Evolutionary conservation across 2,113 vertebrate species (phyloP), one percentile per base, ranked within the genome.

Genomic region (Dendropsophus ebraccatus): DNA sequence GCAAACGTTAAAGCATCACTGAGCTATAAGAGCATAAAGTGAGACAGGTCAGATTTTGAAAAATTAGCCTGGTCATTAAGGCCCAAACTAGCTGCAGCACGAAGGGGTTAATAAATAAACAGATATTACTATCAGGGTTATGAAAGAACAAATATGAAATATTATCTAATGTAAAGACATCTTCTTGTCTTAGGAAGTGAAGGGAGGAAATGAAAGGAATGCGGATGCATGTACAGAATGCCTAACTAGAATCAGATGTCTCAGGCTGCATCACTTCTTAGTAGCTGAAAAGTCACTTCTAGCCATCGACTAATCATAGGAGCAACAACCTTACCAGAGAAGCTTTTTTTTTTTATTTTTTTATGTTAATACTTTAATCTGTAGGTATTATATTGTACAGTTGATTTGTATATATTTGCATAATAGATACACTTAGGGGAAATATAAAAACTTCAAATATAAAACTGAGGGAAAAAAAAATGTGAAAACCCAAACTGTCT

Each of bases 201-300:
- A 80, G 32, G 28, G 23, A 69, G 84, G 54, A 69, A 72, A 69
- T 58, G 65, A 73, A 72, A 81, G 62, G 32, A 79, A 81, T 86
- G 77, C 35, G 62, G 52, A 79, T 72, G 35, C 25, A 52, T 50
- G 62, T 60, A 60, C 56, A 41, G 67, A 86, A 86, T 60, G 13
- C 23, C 16, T 86, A 80, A 80, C 50, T 13, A 56, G 60, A 86
- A 81, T 52, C 85, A 86, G 78, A 81, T 86, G 77, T 81, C 19
- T 65, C 19, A 62, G 37, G 56, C 65, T 74, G 69, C 35, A 32
- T 80, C 84, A 80, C 32, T 49, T 60, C 21, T 12, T 35, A 81
- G 85, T n/a, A 81, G 49, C 19, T 81, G 25, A 16, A 73, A 50
- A 80, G 65, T 30, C 67, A 73, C 19, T 81, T 60, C 17, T n/a